Evolutionary conservation across 1,140 invertebrate genomes (phyloP).

Genomic region (Nephotettix cincticeps): DNA sequence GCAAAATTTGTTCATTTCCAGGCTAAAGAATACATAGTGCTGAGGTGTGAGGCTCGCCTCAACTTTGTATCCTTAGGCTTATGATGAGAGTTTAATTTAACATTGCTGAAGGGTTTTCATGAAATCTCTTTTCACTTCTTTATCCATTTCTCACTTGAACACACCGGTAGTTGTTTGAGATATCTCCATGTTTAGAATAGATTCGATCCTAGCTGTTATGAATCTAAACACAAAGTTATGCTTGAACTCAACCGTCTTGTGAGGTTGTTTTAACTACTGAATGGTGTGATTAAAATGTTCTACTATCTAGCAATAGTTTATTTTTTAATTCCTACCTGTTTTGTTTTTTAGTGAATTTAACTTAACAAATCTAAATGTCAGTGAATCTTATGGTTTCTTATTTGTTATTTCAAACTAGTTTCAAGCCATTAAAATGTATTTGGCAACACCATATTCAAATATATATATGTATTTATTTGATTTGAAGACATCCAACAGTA

Average conservation of each 20-base stretch:
- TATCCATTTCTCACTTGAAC: slow-evolving; percentile 5
- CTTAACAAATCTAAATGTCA: too few species aligned
- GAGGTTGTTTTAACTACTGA: slow-evolving; percentile 12
- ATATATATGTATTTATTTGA: too few species aligned
- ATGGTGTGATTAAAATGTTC: slow-evolving; percentile 19
- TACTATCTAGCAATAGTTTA: not conserved
- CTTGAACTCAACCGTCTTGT: slow-evolving; percentile 10
- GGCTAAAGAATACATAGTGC: not conserved
- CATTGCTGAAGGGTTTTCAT: slow-evolving; percentile 20
- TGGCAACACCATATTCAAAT: too few species aligned
- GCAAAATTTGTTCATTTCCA: not conserved
- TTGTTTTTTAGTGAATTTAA: too few species aligned
- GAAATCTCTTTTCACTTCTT: slow-evolving; percentile 14
- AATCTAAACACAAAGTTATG: slow-evolving; percentile 14
- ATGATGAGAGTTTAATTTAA: not conserved
- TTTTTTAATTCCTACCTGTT: not conserved
- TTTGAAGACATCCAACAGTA: too few species aligned
- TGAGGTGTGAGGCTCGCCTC: slow-evolving; percentile 17
- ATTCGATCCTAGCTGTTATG: slow-evolving; percentile 9
- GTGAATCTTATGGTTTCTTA: too few species aligned
- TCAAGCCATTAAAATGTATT: too few species aligned
- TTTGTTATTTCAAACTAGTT: too few species aligned
- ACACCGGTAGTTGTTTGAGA: slow-evolving; percentile 5
- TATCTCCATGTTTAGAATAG: slow-evolving; percentile 15
- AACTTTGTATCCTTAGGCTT: not conserved